Evolutionary conservation across 2,888 invertebrate genomes (phyloP).

Genomic region (Brachypterus glaber): DNA sequence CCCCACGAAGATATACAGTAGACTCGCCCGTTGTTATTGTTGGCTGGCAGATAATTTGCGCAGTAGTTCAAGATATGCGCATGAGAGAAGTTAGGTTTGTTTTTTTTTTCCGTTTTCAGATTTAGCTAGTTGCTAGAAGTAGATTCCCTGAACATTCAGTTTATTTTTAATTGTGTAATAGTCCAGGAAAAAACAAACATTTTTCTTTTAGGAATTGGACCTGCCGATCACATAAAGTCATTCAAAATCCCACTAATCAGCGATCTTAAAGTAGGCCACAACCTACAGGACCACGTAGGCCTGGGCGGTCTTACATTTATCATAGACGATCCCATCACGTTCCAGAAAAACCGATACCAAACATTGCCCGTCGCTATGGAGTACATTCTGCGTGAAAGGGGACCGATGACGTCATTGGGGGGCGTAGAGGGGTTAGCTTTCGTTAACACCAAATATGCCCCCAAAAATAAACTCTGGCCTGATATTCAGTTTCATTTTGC

Average conservation of each 20-base stretch:
- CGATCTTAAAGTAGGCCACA: constrained; percentile 70
- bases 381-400: constrained; percentile 69
- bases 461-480: constrained; percentile 64
- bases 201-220: constrained; percentile 43
- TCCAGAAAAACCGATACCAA: constrained; percentile 69
- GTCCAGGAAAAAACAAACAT: no score
- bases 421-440: constrained; percentile 84
- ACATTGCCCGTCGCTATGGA: constrained; percentile 68
- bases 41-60: no score
- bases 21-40: no score
- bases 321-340: constrained; percentile 69
- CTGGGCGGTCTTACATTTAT: constrained; percentile 76
- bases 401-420: constrained; percentile 70
- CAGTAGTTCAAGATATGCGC: no score
- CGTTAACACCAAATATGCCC: constrained; percentile 79
- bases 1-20: no score
- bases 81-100: no score
- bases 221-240: constrained; percentile 61
- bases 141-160: no score
- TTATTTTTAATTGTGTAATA: no score
- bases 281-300: constrained; percentile 83
- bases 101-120: no score
- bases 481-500: constrained; percentile 84
- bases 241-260: constrained; percentile 64
- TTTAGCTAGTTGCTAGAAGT: no score